phyloP scores from a whole-genome alignment of 2,888 invertebrate genomes.

The Lycocerus yunnanus region DNA sequence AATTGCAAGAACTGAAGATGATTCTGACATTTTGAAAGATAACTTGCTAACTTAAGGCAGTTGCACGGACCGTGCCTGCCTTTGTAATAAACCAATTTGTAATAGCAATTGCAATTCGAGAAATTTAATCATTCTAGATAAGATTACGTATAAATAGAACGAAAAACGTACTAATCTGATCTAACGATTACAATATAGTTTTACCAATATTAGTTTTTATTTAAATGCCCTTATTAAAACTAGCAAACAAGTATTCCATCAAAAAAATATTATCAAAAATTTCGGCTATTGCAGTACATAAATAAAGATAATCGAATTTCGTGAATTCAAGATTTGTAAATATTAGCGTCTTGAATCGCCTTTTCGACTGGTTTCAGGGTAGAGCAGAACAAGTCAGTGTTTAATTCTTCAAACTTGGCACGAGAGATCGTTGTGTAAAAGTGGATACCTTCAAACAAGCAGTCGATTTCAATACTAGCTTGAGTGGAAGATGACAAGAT shows the following conservation, averaged over 20 bases:
- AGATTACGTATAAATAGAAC: background rate
- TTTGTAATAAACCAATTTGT: background rate
- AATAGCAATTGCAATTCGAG: background rate
- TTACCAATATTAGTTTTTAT: too few relatives aligned
- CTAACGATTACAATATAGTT: too few relatives aligned
- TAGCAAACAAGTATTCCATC: background rate
- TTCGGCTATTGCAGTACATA: too few relatives aligned
- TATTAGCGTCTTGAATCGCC: constrained; percentile 91
- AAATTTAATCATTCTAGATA: background rate
- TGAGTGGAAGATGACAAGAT: constrained; percentile 87
- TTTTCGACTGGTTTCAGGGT: constrained; percentile 98
- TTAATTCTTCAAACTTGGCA: constrained; percentile 96
- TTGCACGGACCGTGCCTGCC: background rate
- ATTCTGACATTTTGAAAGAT: background rate
- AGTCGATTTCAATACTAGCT: constrained; percentile 94
- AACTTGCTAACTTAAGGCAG: background rate
- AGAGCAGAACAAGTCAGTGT: constrained; percentile 93
- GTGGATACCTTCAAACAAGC: constrained; percentile 92
- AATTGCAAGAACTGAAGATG: constrained; percentile 65
- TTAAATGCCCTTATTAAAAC: background rate
- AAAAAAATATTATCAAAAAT: background rate
- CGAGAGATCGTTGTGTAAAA: constrained; percentile 95
- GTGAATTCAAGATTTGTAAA: constrained; percentile 90
- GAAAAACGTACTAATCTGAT: too few relatives aligned
- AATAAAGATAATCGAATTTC: constrained; percentile 67